These are phyloP conservation scores for Drosophila subsilvestris DNA, from an alignment of 2,888 invertebrate genomes.

Conservation along the genomic window DNA sequence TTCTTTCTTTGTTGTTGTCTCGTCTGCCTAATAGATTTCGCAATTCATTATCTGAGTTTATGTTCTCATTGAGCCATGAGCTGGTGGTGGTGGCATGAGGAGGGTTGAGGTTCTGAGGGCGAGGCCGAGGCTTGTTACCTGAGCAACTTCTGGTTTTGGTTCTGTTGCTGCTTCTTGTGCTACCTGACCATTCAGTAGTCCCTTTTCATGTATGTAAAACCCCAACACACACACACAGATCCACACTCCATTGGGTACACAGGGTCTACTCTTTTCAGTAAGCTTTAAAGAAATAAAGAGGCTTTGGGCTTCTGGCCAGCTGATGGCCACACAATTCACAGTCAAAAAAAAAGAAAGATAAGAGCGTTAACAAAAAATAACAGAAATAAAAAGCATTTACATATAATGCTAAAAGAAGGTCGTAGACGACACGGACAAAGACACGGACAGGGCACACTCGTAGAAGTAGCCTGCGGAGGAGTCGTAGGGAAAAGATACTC, in stretches of 20 bases:
- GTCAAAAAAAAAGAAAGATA: slow-evolving; percentile 59
- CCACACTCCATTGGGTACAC: background rate
- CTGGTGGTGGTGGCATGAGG: too few species aligned
- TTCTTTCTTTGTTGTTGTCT: slow-evolving; percentile 25
- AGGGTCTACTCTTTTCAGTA: slow-evolving; percentile 9
- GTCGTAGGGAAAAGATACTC: background rate
- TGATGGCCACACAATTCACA: slow-evolving; percentile 41
- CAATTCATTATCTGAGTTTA: slow-evolving; percentile 51
- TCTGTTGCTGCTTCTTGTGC: slow-evolving; percentile 6
- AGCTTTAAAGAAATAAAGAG: slow-evolving; percentile 68
- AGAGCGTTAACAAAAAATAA: slow-evolving; percentile 75
- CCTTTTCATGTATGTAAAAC: slow-evolving; percentile 28
- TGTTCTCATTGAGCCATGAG: slow-evolving; percentile 9
- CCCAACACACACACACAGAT: background rate
- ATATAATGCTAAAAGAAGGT: slow-evolving; percentile 42
- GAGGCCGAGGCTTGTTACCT: slow-evolving; percentile 28
- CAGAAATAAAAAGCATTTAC: slow-evolving; percentile 75
- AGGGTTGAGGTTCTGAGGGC: background rate
- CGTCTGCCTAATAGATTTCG: slow-evolving; percentile 33
- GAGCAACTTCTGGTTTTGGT: slow-evolving; percentile 10
- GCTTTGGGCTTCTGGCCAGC: slow-evolving; percentile 57
- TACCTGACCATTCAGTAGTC: slow-evolving; percentile 25
- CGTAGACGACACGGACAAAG: slow-evolving; percentile 9
- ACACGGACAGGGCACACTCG: slow-evolving; percentile 11
- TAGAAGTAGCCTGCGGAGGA: slow-evolving; percentile 7